phyloP scores from a whole-genome alignment of 2,888 invertebrate species.

The Tipula unca region DNA sequence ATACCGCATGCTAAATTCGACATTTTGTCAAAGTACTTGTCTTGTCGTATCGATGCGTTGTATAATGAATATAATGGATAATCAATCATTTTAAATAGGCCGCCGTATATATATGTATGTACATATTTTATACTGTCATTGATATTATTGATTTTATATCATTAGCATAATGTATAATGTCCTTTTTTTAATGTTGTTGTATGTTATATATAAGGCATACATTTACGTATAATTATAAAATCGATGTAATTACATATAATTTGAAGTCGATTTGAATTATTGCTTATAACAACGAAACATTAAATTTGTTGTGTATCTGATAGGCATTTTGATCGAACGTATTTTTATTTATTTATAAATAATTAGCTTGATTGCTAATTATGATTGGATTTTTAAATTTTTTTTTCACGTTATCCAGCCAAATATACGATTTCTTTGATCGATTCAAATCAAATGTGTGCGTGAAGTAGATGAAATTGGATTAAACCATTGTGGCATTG shows the following conservation, averaged over 20 bases:
- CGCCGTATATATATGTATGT: background rate
- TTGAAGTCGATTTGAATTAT: background rate
- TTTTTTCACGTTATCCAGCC: no score
- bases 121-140: background rate
- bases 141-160: background rate
- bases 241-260: background rate
- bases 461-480: no score
- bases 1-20: background rate
- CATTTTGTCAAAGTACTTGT: background rate
- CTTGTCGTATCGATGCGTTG: background rate
- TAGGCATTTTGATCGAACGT: no score
- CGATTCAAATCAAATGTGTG: no score
- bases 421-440: no score
- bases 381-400: no score
- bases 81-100: slow-evolving; percentile 14
- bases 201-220: background rate
- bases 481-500: no score
- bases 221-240: background rate
- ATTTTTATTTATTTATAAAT: no score
- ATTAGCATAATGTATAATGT: background rate
- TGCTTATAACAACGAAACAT: background rate
- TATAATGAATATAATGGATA: background rate
- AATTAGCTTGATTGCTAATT: no score
- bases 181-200: background rate
- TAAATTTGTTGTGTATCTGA: background rate